These are phyloP conservation scores for Nanorana parkeri DNA, from an alignment of 2,113 vertebrate genomes.

Conservation along the genomic window DNA sequence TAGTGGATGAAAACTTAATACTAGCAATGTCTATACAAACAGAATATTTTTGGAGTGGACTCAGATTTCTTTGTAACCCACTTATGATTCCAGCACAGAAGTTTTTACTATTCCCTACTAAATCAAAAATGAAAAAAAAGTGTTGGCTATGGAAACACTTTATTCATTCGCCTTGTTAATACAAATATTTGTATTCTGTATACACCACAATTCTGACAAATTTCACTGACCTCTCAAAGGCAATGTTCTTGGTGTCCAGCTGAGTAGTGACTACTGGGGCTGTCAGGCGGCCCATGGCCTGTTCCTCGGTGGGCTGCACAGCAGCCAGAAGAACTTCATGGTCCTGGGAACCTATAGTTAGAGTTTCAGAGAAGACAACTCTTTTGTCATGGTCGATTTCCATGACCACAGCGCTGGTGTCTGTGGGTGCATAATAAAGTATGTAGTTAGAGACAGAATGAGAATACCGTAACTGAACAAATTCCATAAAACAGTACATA, in stretches of 20 bases:
- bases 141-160: too few species aligned
- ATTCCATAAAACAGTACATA: too few species aligned
- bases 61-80: too few species aligned
- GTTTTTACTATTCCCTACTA: too few species aligned
- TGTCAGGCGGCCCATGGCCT: constrained; percentile 89
- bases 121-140: too few species aligned
- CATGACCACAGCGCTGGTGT: constrained; percentile 93
- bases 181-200: too few species aligned
- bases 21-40: too few species aligned
- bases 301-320: constrained; percentile 91
- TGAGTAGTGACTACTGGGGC: constrained; percentile 93
- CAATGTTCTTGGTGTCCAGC: constrained; percentile 95
- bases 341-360: constrained; percentile 82
- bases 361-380: constrained; percentile 90
- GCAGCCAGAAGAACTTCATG: constrained; percentile 82
- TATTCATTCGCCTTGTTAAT: too few species aligned
- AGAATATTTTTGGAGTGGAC: too few species aligned
- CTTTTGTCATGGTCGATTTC: constrained; percentile 96
- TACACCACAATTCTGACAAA: too few species aligned
- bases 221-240: constrained; percentile 89
- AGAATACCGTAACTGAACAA: not conserved
- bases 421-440: constrained; percentile 65
- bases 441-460: not conserved
- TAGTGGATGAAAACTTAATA: too few species aligned
- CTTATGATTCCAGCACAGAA: too few species aligned